Base-by-base conservation (phyloP, 2,113 vertebrate species). In the Trogon surrucura region DNA sequence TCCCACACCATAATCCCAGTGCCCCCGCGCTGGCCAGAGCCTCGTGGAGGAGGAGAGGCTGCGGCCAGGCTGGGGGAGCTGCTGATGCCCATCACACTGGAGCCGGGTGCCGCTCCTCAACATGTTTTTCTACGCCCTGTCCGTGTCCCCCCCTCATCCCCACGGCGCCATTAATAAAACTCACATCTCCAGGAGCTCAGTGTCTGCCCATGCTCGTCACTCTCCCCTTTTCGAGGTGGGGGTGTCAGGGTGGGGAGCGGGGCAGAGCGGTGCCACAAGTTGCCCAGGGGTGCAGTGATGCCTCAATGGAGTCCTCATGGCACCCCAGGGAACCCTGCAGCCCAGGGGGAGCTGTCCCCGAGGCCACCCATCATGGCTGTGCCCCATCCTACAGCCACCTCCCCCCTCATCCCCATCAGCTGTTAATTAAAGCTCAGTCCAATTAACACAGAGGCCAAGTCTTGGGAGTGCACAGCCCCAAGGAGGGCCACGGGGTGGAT, bases 151-250 rank as follows among this genome's bases (percentile, higher is more conserved):
- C 30, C 74, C 71, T 29, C 32, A 9, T 61, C 62, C 45, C 58
- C 60, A 26, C 3, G 47, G 50, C 41, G 53, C 64, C 77, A 62
- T 95, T 95, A 95, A 95, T 95, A 95, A 95, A 95, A 94, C 95
- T 95, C 56, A 95, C 92, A 89, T 41, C 32, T 87, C 81, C 75
- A 48, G 78, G 94, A 74, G 27, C 29, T 16, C 38, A 15, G 53
- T 7, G 34, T 36, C 44, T 2, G 6, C 50, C 41, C 44, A 1
- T 3, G 65, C 26, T 38, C 11, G 12, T 57, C 22, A 5, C 30
- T 13, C 13, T 44, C 67, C 34, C 69, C 80, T 7, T 8, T 64
- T 86, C 17, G 13, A n/a, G 16, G 51, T 9, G 22, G 47, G 73
- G 36, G 22, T 8, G 20, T 20, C 25, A 36, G 36, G 36, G 36